These are phyloP conservation scores for Keiferia lycopersicella DNA, from an alignment of 2,888 invertebrate genomes.

Conservation along the genomic window DNA sequence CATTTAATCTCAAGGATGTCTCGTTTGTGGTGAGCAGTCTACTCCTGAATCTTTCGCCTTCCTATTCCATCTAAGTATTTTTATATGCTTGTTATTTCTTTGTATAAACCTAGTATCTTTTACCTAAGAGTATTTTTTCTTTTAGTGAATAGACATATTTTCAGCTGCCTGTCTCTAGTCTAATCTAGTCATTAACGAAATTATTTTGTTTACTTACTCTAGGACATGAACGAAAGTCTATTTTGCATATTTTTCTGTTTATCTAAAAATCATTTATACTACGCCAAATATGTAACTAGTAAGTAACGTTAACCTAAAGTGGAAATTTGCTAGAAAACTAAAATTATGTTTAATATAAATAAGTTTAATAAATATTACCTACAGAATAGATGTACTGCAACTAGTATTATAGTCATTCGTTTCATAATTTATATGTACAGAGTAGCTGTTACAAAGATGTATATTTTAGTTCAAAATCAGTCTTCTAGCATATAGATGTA, in stretches of 20 bases:
- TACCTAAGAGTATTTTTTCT: not conserved
- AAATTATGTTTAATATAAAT: conserved; percentile 21
- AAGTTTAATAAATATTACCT: conserved; percentile 26
- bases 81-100: conserved; percentile 54
- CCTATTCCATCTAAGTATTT: conserved; percentile 41
- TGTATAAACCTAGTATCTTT: conserved; percentile 35
- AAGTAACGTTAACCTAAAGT: conserved; percentile 13
- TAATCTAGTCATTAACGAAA: conserved; percentile 3
- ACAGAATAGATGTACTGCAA: conserved; percentile 29
- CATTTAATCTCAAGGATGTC: conserved; percentile 32
- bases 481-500: conserved; percentile 63
- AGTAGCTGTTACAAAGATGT: conserved; percentile 45
- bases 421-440: conserved; percentile 52
- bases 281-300: conserved; percentile 25
- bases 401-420: conserved; percentile 38
- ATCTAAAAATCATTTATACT: conserved; percentile 7
- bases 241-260: not conserved
- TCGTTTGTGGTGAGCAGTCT: conserved; percentile 40
- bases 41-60: conserved; percentile 40
- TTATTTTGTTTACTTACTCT: conserved; percentile 1
- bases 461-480: conserved; percentile 53
- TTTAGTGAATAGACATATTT: conserved; percentile 3
- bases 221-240: not conserved
- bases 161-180: not conserved
- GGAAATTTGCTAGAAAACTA: conserved; percentile 21